Evolutionary conservation across 92 coral and sea anemone genomes (phyloP), one percentile per base, ranked within the genome.

Genomic region (Hydrozoanthus gracilis): DNA sequence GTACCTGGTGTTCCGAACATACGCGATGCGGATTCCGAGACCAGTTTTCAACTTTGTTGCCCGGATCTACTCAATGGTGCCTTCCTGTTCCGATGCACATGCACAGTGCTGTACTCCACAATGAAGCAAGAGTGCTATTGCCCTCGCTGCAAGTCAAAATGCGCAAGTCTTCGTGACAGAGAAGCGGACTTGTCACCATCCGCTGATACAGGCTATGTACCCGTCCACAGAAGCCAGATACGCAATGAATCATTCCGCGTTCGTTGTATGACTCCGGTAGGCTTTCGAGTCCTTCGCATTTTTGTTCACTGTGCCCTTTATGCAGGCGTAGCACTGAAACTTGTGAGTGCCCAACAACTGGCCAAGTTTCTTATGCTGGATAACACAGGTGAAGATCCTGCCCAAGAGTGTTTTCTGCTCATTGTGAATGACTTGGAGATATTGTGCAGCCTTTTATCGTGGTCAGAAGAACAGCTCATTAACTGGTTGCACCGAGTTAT

Each of bases 211-310:
- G 98, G 95, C 13, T 90, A 88, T 74, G 76, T 92, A 4, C 12
- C 84, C 10, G 44, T 83, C 55, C 52, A 51, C 17, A 35, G 4
- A n/a, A 70, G 44, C 47, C 78, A 51, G 11, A 72, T 69, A 11
- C 4, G 39, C 16, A 55, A 84, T 67, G 46, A 67, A 65, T 74
- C 82, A 68, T 89, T 88, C 71, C 77, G 86, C 58, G 87, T 89
- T 13, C 91, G 98, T 73, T 27, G 51, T 7, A 89, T 96, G 73
- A 62, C 87, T 14, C 97, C 99, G 9, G 89, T 79, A 8, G 96
- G 92, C 51, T 93, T 91, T 72, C 93, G 99, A 18, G 84, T 93
- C 20, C 82, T 96, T n/a, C 98, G 93, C 82, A 73, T 96, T 66
- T 84, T 95, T 72, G 93, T 96, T 18, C 94, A 92, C 70, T 83